Evolutionary conservation across 2,888 invertebrate genomes (phyloP).

Genomic region (Philereme vetulata): DNA sequence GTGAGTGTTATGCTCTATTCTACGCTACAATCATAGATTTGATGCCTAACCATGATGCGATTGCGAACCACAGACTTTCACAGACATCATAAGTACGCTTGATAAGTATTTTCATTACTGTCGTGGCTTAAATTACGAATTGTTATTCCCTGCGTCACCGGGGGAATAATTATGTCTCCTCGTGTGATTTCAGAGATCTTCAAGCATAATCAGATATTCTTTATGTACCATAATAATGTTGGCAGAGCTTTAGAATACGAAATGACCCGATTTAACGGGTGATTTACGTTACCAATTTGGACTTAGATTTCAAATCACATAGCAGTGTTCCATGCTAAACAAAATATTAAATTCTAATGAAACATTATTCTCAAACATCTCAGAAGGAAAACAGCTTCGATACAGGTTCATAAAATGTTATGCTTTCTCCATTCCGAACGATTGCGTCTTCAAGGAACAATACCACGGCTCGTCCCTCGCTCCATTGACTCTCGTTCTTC

Average conservation of each 20-base stretch:
- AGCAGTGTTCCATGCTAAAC: too few relatives aligned
- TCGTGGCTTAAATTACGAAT: conserved; percentile 4
- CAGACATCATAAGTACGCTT: conserved; percentile 28
- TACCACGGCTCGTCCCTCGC: conserved; percentile 15
- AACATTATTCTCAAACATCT: not conserved
- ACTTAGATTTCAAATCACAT: too few relatives aligned
- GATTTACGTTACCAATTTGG: too few relatives aligned
- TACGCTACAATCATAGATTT: conserved; percentile 24
- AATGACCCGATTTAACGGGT: conserved; percentile 11
- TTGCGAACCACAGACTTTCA: conserved; percentile 1
- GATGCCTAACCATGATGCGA: conserved; percentile 7
- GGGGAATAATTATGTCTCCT: conserved; percentile 21
- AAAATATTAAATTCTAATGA: too few relatives aligned
- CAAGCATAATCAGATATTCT: conserved; percentile 24
- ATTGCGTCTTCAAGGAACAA: conserved; percentile 25
- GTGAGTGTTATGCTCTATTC: not conserved
- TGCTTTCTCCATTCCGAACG: conserved; percentile 17
- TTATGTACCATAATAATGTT: conserved; percentile 23
- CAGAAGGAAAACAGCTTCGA: not conserved
- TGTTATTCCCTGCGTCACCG: conserved; percentile 29
- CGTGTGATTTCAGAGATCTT: conserved; percentile 20
- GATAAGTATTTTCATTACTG: not conserved
- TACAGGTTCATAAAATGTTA: conserved; percentile 9
- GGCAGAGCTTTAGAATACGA: conserved; percentile 19
- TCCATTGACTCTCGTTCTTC: conserved; percentile 32